Evolutionary conservation across 2,113 vertebrate genomes (phyloP).

Genomic region (Salvelinus alpinus): DNA sequence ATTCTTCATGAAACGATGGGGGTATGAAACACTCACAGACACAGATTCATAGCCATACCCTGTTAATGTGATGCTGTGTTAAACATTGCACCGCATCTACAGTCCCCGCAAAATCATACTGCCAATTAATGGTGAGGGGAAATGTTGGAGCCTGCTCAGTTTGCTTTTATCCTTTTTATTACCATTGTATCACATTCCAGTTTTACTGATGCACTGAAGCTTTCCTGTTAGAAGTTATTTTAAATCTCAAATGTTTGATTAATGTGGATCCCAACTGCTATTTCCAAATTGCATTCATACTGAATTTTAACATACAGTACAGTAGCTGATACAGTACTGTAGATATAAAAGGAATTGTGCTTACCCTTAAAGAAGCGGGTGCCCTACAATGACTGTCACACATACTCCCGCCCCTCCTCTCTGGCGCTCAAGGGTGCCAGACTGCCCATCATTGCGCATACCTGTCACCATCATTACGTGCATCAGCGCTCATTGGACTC

Average conservation of each 20-base stretch:
- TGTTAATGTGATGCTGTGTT: conserved; percentile 60
- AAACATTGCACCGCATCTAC: conserved; percentile 36
- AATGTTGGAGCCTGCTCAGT: not conserved
- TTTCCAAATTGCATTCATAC: too few species aligned
- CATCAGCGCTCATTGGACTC: too few species aligned
- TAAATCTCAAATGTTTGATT: not conserved
- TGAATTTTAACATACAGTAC: not conserved
- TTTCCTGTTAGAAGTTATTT: not conserved
- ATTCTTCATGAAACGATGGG: conserved; percentile 51
- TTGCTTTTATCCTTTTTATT: not conserved
- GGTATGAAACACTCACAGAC: conserved; percentile 26
- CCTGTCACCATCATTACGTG: too few species aligned
- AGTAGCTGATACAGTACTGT: not conserved
- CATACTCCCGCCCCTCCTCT: too few species aligned
- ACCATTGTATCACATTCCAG: conserved; percentile 18
- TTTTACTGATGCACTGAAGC: not conserved
- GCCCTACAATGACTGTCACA: not conserved
- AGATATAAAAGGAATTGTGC: not conserved
- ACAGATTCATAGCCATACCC: conserved; percentile 29
- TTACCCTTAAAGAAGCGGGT: not conserved
- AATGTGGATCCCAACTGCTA: not conserved
- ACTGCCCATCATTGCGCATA: too few species aligned
- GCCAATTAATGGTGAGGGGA: conserved; percentile 21
- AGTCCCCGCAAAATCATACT: conserved; percentile 17
- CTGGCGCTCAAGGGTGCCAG: too few species aligned